Evolutionary conservation across 1,140 invertebrate species (phyloP), one percentile per base, ranked within the genome.

Genomic region (Calosoma granatense): DNA sequence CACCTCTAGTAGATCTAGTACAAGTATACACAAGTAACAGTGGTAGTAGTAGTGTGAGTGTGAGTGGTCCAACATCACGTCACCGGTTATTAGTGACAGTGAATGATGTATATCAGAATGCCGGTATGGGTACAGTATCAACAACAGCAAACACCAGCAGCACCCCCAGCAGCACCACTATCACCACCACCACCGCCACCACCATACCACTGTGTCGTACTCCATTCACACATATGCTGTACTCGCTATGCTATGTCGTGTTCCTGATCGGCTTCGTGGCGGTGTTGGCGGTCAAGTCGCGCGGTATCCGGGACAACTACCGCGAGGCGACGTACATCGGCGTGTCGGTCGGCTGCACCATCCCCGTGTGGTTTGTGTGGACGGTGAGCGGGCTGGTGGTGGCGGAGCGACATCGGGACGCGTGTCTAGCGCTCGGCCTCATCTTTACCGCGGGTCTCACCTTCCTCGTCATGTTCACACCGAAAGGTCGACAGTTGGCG

Each of bases 381-480:
- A 83, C 80, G 59, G 74, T 82, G 22, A 83, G 85, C 60, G 84
- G 85, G 53, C 69, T 92, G 65, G 79, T 88, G 1, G 83, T 88
- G 0, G 81, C 82, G 23, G 86, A 89, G 61, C 75, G 82, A 52
- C 85, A 88, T 64, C 82, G 86, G 52, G 92, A 95, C 68, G 90
- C 88, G 1, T 92, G 90, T 73, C 77, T 94, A 0, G 91, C 89
- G 0, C 92, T 90, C 65, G 93, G 92, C 0, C 74, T 95, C 15
- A 79, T 93, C 11, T 80, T 85, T 22, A 92, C 88, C 3, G 85
- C 90, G 21, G 80, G 85, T 1, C 80, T 92, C 9, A 83, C 94
- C 11, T 92, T 96, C 69, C 78, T 94, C 51, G 81, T 92, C 11
- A 94, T 96, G 91, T 97, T 96, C 72, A 85, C 94, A 71, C 91